These are phyloP conservation scores for Tetramorium bicarinatum DNA, from an alignment of 2,888 invertebrate genomes.

Conservation along the genomic window DNA sequence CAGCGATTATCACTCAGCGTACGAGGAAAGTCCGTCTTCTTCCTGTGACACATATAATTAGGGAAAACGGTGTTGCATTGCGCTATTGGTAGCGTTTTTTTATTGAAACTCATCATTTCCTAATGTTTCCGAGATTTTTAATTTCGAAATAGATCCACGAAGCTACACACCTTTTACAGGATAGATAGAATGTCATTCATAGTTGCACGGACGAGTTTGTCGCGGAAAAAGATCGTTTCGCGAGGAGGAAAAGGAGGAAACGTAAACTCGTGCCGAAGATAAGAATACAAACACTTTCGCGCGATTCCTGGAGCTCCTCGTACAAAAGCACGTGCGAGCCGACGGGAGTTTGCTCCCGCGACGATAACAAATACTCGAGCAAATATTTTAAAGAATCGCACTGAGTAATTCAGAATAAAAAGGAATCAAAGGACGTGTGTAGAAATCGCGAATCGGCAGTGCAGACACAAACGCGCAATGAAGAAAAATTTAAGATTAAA, in stretches of 20 bases:
- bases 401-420: not conserved
- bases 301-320: not conserved
- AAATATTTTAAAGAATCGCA: constrained; percentile 15
- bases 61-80: not conserved
- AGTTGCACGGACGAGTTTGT: not conserved
- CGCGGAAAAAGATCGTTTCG: not conserved
- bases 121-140: not conserved
- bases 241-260: not conserved
- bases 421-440: not conserved
- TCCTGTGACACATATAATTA: constrained; percentile 7
- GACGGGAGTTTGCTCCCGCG: not conserved
- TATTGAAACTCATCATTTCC: not conserved
- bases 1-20: constrained; percentile 2
- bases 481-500: not conserved
- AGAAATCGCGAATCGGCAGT: not conserved
- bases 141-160: not conserved
- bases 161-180: not conserved
- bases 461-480: not conserved
- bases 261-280: not conserved
- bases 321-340: not conserved
- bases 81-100: constrained; percentile 3
- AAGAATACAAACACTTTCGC: constrained; percentile 2
- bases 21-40: constrained; percentile 29
- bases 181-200: not conserved
- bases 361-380: not conserved